These are phyloP conservation scores for Boloria selene DNA, from an alignment of 2,888 invertebrate species.

Conservation along the genomic window DNA sequence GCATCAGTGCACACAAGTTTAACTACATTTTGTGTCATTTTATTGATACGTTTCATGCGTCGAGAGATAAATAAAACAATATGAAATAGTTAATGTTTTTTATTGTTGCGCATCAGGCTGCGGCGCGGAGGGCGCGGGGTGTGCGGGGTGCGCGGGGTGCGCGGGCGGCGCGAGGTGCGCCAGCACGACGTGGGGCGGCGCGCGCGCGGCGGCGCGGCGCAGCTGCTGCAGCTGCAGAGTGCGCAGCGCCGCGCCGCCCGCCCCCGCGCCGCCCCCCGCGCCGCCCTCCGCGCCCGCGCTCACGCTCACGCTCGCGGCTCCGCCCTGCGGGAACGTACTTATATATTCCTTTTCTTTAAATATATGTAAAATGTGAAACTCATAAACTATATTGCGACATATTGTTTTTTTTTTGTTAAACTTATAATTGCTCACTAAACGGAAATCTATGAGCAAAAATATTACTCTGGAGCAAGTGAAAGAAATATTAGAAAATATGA, in stretches of 20 bases:
- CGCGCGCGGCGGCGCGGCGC: slow-evolving; percentile 53
- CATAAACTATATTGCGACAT: too few relatives aligned
- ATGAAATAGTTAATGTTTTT: neutral
- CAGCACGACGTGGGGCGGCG: slow-evolving; percentile 58
- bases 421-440: too few relatives aligned
- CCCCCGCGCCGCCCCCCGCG: slow-evolving; percentile 72
- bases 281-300: slow-evolving; percentile 80
- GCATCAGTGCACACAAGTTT: neutral
- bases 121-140: slow-evolving; percentile 49
- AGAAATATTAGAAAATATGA: too few relatives aligned
- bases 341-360: too few relatives aligned
- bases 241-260: slow-evolving; percentile 47
- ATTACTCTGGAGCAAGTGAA: too few relatives aligned
- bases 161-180: slow-evolving; percentile 57
- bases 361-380: too few relatives aligned
- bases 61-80: slow-evolving; percentile 2
- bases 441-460: too few relatives aligned
- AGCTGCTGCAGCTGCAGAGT: slow-evolving; percentile 83
- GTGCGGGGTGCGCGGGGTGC: slow-evolving; percentile 44
- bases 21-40: neutral
- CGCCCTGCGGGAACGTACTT: slow-evolving; percentile 1
- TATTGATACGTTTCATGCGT: neutral
- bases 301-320: slow-evolving; percentile 64
- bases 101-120: slow-evolving; percentile 42
- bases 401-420: too few relatives aligned